A percentile compares a stretch with the other conserved stretches of the same genome.
These are phyloP conservation scores for Diadegma fenestrale DNA, from an alignment of 2,888 invertebrate genomes.

Conservation along the genomic window DNA sequence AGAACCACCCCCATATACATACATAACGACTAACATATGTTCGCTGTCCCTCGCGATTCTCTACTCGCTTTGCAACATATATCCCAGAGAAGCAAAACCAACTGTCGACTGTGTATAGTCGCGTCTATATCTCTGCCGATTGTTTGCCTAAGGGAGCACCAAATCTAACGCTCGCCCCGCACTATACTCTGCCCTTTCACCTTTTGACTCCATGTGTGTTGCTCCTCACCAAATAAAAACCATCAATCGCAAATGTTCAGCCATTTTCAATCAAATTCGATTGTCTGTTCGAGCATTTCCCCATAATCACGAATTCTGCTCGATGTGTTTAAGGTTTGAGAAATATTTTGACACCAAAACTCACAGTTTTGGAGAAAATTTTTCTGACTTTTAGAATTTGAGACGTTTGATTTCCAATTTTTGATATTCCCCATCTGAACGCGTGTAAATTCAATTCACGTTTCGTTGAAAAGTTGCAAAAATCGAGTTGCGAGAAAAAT, in stretches of 20 bases:
- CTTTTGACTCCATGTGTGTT: not conserved
- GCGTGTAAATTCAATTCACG: too few species aligned
- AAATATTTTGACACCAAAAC: too few species aligned
- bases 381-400: too few species aligned
- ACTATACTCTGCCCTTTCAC: not conserved
- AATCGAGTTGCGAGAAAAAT: too few species aligned
- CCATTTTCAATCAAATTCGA: not conserved
- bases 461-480: too few species aligned
- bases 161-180: not conserved
- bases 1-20: conserved; percentile 8
- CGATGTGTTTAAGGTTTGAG: too few species aligned
- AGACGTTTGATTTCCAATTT: too few species aligned
- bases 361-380: too few species aligned
- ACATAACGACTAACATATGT: conserved; percentile 56
- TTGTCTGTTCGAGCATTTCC: not conserved
- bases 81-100: conserved; percentile 54
- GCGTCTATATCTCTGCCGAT: conserved; percentile 72
- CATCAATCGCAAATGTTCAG: not conserved
- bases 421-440: too few species aligned
- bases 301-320: not conserved
- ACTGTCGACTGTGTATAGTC: conserved; percentile 59
- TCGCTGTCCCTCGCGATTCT: conserved; percentile 65
- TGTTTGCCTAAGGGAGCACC: conserved; percentile 46
- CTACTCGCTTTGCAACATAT: conserved; percentile 26
- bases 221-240: not conserved